A percentile compares a stretch with the other conserved stretches of the same genome.
phyloP scores from a whole-genome alignment of 2,888 invertebrate species.

The Exocentrus adspersus region DNA sequence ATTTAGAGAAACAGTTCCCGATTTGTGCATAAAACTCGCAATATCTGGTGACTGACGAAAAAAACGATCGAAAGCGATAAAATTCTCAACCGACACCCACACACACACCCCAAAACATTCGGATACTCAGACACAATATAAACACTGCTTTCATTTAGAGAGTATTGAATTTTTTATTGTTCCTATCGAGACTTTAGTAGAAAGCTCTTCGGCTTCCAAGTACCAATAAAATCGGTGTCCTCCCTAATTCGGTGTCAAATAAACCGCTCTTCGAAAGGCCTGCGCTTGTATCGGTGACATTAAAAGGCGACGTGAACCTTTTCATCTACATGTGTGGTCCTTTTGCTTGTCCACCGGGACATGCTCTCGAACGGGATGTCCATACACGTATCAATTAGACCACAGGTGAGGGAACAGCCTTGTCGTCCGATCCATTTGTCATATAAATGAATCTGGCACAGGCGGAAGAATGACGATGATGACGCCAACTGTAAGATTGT shows the following conservation, averaged over 20 bases:
- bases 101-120: neutral
- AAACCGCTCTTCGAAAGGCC: constrained; percentile 28
- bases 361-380: constrained; percentile 22
- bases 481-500: no score
- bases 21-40: no score
- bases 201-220: constrained; percentile 29
- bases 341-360: constrained; percentile 11
- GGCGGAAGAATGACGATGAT: neutral
- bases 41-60: no score
- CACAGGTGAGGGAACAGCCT: constrained; percentile 20
- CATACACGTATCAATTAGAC: constrained; percentile 24
- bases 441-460: neutral
- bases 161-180: constrained; percentile 31
- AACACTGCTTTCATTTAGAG: constrained; percentile 15
- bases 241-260: constrained; percentile 36
- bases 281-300: constrained; percentile 18
- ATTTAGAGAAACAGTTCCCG: no score
- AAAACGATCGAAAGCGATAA: no score
- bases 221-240: constrained; percentile 29
- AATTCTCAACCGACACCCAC: constrained; percentile 9
- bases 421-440: neutral
- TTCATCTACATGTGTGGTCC: constrained; percentile 24
- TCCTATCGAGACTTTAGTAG: constrained; percentile 23
- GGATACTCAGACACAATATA: neutral
- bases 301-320: constrained; percentile 23